Evolutionary conservation across 2,888 invertebrate genomes (phyloP), one percentile per base, ranked within the genome.

Genomic region (Orthosia gracilis): DNA sequence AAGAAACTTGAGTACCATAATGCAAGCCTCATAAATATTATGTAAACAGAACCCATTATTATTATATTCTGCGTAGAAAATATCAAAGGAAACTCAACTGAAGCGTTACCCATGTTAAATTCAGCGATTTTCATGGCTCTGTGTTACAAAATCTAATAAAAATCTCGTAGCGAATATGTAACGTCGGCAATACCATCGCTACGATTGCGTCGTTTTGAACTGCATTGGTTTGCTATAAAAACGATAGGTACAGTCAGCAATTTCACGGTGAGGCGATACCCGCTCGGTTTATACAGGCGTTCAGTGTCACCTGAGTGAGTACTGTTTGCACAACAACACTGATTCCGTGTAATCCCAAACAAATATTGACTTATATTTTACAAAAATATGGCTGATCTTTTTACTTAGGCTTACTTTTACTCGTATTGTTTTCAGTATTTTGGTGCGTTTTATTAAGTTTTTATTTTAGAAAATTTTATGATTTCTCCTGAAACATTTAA

Each of bases 351-450:
- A 91, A 92, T 90, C 91, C 92, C 82, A 86, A 91, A 88, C 89
- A 91, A 93, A 93, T 91, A 91, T 92, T 93, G 84, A 84, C 90
- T 85, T 88, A 85, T 73, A 87, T 90, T 90, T 89, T 75, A 86
- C 74, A 85, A 85, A 85, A 87, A 86, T 86, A 75, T 69, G 70
- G 82, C 66, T 84, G 85, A 79, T 84, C 80, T 83, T 76, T 73
- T 78, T 74, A 76, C 17, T 7, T 40, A 40, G 7, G 9, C 9
- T 40, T 40, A 40, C 40, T 40, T 40, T 40, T 9, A 9, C 40
- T 40, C 9, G 40, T 40, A 40, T 9, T 40, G 7, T 40, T 40
- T 7, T 40, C 40, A 40, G 40, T 40, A 40, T 40, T 1, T 40
- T 40, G 40, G 40, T 40, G 40, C 40, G 40, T 40, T 40, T 40